Evolutionary conservation across 2,888 invertebrate genomes (phyloP), one percentile per base, ranked within the genome.

Genomic region (Macaria liturata): DNA sequence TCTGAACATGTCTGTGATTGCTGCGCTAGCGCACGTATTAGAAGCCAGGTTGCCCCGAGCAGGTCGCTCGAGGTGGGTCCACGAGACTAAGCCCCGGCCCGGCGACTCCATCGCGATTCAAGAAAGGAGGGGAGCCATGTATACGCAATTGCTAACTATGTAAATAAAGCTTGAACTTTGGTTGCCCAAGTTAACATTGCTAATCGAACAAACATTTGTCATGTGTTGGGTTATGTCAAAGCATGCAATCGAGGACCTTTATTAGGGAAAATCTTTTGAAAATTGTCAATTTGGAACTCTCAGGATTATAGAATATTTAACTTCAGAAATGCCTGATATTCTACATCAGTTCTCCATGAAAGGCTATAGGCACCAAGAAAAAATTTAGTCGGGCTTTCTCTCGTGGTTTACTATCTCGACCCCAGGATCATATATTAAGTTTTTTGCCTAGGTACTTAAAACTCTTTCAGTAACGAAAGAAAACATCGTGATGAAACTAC

Each of bases 61-160:
- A 72, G 72, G 74, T 77, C 20, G 81, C 76, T 72, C 76, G 81
- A 79, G 80, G 81, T 78, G 82, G 80, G 82, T 72, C 75, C 73
- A 72, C 69, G 77, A 83, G 79, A 87, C 87, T 87, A 85, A 83
- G 75, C 73, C 80, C 72, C 72, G 70, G 76, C 69, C 69, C 70
- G 72, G 69, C 74, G 69, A 75, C 72, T 75, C 71, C 75, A 72
- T 70, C 76, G 71, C 71, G 72, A 75, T 69, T 55, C 75, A 77
- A 76, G 75, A 75, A 63, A 80, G 81, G 89, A 78, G 91, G 89
- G 90, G 91, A 77, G 79, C 60, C 60, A 65, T 20, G 20, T 20
- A 20, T 78, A 80, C 85, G 89, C 89, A 91, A 89, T 88, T 85
- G 82, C 83, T 76, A 81, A 78, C 81, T 84, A 84, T 83, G 87